These are phyloP conservation scores for Diachasmimorpha longicaudata DNA, from an alignment of 1,140 invertebrate genomes.

Conservation along the genomic window DNA sequence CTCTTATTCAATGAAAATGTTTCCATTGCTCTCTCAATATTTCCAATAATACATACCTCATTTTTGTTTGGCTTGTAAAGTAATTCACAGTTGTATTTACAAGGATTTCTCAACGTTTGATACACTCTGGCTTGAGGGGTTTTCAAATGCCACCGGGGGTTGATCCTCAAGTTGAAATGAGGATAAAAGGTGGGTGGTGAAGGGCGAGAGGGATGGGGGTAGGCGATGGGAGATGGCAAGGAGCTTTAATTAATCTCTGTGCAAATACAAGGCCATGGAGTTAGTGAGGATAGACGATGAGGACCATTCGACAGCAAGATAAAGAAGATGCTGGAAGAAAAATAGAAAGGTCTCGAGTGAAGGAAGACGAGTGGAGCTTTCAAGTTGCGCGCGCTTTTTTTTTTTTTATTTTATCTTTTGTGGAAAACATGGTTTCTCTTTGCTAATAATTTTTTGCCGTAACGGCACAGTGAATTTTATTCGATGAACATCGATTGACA, in stretches of 20 bases:
- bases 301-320: slow-evolving; percentile 3
- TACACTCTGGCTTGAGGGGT: not conserved
- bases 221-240: not conserved
- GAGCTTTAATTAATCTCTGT: slow-evolving; percentile 37
- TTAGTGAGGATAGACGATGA: not conserved
- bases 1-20: not conserved
- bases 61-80: slow-evolving; percentile 6
- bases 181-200: not conserved
- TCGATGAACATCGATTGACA: slow-evolving; percentile 8
- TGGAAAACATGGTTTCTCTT: slow-evolving; percentile 22
- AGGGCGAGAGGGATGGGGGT: not conserved
- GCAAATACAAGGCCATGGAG: slow-evolving; percentile 24
- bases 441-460: slow-evolving; percentile 20
- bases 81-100: slow-evolving; percentile 33
- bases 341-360: not conserved
- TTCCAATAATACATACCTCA: not conserved
- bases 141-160: not conserved
- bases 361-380: not conserved
- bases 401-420: slow-evolving; percentile 10
- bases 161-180: slow-evolving; percentile 1
- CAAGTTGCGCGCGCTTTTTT: slow-evolving; percentile 3
- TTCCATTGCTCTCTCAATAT: not conserved
- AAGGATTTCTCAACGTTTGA: slow-evolving; percentile 9
- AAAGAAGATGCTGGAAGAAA: slow-evolving; percentile 7
- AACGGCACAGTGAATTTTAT: slow-evolving; percentile 2